Percentiles rank a stretch among this genome's conserved stretches.
phyloP scores from a whole-genome alignment of 2,113 vertebrate genomes.

The Oryzias javanicus region DNA sequence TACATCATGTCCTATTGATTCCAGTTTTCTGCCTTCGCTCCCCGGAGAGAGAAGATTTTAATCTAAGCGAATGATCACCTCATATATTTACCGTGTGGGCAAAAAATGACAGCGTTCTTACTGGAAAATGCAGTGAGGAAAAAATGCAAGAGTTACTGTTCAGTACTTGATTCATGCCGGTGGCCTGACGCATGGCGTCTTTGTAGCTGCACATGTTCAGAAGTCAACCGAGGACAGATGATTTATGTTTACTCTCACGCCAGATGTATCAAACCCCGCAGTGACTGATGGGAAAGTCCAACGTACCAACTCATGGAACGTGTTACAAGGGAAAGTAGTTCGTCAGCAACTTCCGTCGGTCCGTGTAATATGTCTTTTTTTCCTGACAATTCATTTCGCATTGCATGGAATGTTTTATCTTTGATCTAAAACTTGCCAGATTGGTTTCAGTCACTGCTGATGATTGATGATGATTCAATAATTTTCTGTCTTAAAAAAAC shows the following conservation, averaged over 20 bases:
- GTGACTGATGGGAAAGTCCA: not conserved
- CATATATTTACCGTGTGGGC: not conserved
- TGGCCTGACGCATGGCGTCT: not conserved
- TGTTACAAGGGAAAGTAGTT: not conserved
- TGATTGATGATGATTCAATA: no score
- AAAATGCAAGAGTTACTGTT: not conserved
- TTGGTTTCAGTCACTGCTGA: no score
- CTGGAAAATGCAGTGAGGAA: not conserved
- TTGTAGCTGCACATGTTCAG: no score
- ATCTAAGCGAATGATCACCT: no score
- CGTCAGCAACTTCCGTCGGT: not conserved
- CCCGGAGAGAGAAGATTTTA: no score
- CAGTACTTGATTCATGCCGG: conserved; percentile 17
- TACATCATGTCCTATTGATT: no score
- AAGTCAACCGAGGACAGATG: not conserved
- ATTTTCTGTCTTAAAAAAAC: no score
- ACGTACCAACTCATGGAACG: not conserved
- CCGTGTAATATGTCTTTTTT: no score
- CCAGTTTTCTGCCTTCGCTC: no score
- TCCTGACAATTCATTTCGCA: no score
- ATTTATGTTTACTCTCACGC: not conserved
- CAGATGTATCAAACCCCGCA: not conserved
- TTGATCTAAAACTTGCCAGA: no score
- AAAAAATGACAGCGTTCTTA: conserved; percentile 4
- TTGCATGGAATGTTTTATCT: no score